Evolutionary conservation across 2,797 vertebrate species (phyloP), one percentile per base, ranked within the genome.

Genomic region (Sebastolobus altivelis): DNA sequence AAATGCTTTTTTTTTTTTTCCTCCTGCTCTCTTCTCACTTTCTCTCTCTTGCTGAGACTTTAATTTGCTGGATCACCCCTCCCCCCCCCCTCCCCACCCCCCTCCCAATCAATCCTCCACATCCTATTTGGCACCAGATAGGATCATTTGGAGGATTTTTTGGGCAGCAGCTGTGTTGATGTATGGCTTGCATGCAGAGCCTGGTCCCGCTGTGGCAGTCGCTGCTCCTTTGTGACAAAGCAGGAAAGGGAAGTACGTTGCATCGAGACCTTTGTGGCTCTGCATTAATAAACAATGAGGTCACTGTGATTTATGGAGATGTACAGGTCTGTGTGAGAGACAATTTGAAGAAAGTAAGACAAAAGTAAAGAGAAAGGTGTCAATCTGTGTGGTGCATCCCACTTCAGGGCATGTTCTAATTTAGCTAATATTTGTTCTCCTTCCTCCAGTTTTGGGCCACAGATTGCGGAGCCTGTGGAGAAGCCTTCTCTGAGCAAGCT

Each of bases 81-180:
- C 12, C 33, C 7, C 33, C 16, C 49, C 4, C 13, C 16, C 2
- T 6, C 14, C 6, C 18, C 70, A 1, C 37, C 12, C 54, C 3
- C 37, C n/a, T 56, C 59, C 60, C 37, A 4, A 1, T 46, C 33
- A 16, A 33, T 29, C 40, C 56, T 63, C 66, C 67, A 59, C 68
- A 76, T 88, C 65, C 65, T 78, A 29, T 60, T 79, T 85, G 79
- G 72, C 46, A 83, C 33, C 78, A 55, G 56, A 73, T 62, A 72
- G 43, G 79, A 84, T 91, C 82, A 76, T 87, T 86, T 69, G 60
- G 69, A 52, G 67, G 87, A 70, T 90, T 83, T 79, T 69, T 79
- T 69, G 73, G 58, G 74, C 65, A 11, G 78, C 82, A 55, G 85
- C 71, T 81, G 81, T 35, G 59, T 80, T 93, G 90, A 93, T 92